Evolutionary conservation across 1,140 invertebrate species (phyloP).

Genomic region (Arion vulgaris): DNA sequence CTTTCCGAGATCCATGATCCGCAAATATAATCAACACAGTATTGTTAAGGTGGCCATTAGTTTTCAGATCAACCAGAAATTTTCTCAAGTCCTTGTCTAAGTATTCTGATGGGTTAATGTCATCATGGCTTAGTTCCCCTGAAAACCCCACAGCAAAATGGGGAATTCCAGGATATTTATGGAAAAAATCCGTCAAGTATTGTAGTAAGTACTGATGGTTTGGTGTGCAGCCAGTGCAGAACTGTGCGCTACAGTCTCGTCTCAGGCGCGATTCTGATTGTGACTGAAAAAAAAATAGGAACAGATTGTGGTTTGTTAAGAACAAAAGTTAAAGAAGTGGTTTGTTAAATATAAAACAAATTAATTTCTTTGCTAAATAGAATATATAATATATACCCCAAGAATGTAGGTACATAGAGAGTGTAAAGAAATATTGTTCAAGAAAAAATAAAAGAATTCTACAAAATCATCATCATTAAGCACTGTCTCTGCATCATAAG

Average conservation of each 20-base stretch:
- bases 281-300: neutral
- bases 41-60: slow-evolving; percentile 64
- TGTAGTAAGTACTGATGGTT: slow-evolving; percentile 81
- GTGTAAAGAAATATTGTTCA: too few species aligned
- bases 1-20: slow-evolving; percentile 78
- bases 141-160: slow-evolving; percentile 92
- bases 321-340: neutral
- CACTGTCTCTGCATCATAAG: too few species aligned
- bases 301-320: neutral
- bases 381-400: too few species aligned
- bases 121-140: slow-evolving; percentile 90
- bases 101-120: slow-evolving; percentile 85
- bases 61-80: slow-evolving; percentile 72
- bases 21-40: slow-evolving; percentile 71
- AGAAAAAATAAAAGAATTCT: too few species aligned
- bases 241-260: slow-evolving; percentile 67
- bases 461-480: too few species aligned
- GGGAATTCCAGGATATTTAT: slow-evolving; percentile 78
- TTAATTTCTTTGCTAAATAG: too few species aligned
- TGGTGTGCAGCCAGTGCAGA: slow-evolving; percentile 83
- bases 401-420: too few species aligned
- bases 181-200: slow-evolving; percentile 79
- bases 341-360: too few species aligned
- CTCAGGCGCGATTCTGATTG: slow-evolving; percentile 7
- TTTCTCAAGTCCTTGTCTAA: slow-evolving; percentile 84